Base-by-base conservation (phyloP, 1,140 invertebrate species). In the Ganaspis sp. region DNA sequence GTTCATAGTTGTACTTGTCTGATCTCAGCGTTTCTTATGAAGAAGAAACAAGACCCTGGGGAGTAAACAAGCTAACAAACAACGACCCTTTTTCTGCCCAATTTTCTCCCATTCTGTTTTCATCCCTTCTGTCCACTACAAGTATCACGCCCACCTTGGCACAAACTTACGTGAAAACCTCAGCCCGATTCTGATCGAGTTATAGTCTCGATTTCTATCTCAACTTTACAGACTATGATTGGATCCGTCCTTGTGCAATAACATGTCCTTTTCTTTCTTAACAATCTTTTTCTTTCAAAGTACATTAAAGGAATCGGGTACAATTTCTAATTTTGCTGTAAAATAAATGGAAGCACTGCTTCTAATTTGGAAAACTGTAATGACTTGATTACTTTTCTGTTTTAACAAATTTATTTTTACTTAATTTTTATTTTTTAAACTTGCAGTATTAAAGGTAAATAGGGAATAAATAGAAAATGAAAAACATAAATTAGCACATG, bases 131-230 rank as follows among this genome's bases (percentile, higher is more conserved):
- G 54, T n/a, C 11, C 23, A 29, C 23, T 29, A 3, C 6, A 64
- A 12, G 54, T 15, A 64, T 64, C 54, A 64, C 54, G 54, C 23
- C 54, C 54, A 64, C 54, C 54, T 64, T 64, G 54, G 23, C 54
- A 29, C 54, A 26, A 64, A 21, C 15, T 64, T 11, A 1, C 9
- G 54, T 64, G 54, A 23, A 49, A 64, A 64, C 23, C 54, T 64
- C 23, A 64, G 54, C 26, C 15, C 23, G 11, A 26, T 29, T 26
- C 15, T 15, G 23, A 64, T 64, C 54, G 2, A 58, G 23, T 58
- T 58, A 58, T 58, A 58, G 54, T 11, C 54, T 29, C 23, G 54
- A 29, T 64, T 64, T 64, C 23, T 23, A 64, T 34, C 15, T 26
- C 12, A 64, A 9, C 26, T 29, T 64, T 64, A 64, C 3, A 64